Evolutionary conservation across 2,113 vertebrate species (phyloP).

Genomic region (Plectropomus leopardus): DNA sequence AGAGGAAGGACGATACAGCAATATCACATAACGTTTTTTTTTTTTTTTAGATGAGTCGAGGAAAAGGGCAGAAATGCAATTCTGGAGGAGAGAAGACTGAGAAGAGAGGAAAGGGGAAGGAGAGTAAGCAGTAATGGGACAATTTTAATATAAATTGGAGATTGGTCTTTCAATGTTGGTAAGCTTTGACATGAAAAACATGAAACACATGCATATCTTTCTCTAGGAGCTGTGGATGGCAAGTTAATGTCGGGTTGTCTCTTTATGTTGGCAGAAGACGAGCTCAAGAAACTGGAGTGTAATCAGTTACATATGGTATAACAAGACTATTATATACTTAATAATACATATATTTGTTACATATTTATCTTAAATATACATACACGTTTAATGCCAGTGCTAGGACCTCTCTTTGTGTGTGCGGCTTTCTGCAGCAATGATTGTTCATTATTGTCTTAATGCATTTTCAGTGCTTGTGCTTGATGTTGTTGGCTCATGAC

Average conservation of each 20-base stretch:
- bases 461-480: not conserved
- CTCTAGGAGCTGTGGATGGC: not conserved
- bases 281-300: not conserved
- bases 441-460: not conserved
- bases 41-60: constrained; percentile 29
- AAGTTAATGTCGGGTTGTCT: not conserved
- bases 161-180: not conserved
- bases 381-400: not conserved
- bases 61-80: constrained; percentile 34
- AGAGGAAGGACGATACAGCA: constrained; percentile 33
- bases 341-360: not conserved
- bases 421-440: not conserved
- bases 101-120: not conserved
- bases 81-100: constrained; percentile 18
- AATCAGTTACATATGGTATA: not conserved
- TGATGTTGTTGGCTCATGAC: not conserved
- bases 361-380: too few species aligned
- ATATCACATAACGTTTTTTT: constrained; percentile 17
- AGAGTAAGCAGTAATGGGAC: not conserved
- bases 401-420: not conserved
- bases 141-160: constrained; percentile 25
- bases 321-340: not conserved
- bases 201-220: not conserved
- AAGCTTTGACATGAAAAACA: constrained; percentile 21
- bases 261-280: not conserved